Percentiles rank a stretch among this genome's conserved stretches.
These are phyloP conservation scores for Neotragus moschatus DNA, from an alignment of 2,113 vertebrate genomes.

Conservation along the genomic window DNA sequence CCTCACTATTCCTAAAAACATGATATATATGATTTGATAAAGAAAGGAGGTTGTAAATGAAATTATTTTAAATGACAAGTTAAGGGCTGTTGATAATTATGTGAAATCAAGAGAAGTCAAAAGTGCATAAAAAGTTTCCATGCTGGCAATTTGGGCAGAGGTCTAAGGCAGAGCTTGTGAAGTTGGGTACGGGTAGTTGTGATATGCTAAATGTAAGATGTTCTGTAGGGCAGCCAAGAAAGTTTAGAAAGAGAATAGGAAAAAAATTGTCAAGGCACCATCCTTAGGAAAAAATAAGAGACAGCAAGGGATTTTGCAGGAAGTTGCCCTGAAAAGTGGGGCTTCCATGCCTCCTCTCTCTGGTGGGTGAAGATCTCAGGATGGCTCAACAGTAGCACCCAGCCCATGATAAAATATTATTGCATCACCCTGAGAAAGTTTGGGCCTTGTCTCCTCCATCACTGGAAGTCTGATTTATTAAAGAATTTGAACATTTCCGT, in stretches of 20 bases:
- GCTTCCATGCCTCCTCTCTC: neutral
- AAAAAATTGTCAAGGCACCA: neutral
- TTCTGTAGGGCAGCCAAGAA: neutral
- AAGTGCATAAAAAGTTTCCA: neutral
- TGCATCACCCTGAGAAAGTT: neutral
- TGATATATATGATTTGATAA: neutral
- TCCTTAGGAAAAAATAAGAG: neutral
- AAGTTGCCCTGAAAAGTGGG: neutral
- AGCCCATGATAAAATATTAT: neutral
- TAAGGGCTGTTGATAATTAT: neutral
- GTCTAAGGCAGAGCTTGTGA: neutral
- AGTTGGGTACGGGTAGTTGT: neutral
- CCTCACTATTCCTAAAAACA: neutral
- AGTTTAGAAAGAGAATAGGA: neutral
- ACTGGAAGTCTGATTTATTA: neutral
- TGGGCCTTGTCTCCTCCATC: neutral
- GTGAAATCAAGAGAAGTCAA: neutral
- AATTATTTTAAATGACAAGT: neutral
- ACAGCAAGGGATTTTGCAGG: neutral
- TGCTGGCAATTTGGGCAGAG: neutral
- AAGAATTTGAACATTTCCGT: neutral
- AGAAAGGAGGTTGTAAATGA: neutral
- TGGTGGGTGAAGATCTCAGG: neutral
- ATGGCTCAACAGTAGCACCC: neutral
- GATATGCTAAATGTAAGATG: neutral